phyloP scores from a whole-genome alignment of 2,797 vertebrate species.

The Onychomys torridus region DNA sequence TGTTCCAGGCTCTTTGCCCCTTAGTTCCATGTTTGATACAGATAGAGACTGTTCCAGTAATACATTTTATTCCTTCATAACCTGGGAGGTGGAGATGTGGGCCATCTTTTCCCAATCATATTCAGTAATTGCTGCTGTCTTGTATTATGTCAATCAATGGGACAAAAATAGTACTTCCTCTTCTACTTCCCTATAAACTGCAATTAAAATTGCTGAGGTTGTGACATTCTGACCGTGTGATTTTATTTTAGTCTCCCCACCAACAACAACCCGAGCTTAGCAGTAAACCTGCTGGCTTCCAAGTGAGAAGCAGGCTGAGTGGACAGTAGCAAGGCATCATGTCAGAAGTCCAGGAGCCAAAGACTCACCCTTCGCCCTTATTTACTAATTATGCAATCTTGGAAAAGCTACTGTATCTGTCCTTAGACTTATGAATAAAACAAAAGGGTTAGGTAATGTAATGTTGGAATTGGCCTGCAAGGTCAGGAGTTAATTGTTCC shows the following conservation, averaged over 20 bases:
- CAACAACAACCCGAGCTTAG: neutral
- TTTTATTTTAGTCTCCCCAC: neutral
- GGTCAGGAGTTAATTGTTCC: neutral
- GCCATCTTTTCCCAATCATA: neutral
- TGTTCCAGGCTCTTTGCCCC: neutral
- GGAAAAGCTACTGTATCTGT: neutral
- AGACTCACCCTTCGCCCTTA: neutral
- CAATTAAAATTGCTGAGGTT: neutral
- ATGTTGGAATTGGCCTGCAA: neutral
- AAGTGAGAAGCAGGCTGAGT: neutral
- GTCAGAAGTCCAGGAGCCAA: neutral
- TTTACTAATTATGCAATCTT: neutral
- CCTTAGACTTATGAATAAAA: neutral
- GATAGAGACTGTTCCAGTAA: neutral
- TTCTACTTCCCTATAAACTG: neutral
- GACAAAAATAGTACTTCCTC: neutral
- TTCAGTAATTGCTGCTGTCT: neutral
- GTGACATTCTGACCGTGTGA: neutral
- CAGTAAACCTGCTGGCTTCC: too few relatives aligned
- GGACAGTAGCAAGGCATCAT: rapidly evolving
- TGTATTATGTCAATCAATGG: neutral
- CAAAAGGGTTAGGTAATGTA: neutral
- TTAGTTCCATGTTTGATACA: neutral
- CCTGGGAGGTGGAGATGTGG: neutral
- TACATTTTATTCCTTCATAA: neutral